Percentiles rank a stretch among this genome's conserved stretches.
Conservation (phyloP, 2,113 vertebrate genomes). For the Thalassarche chlororhynchos region DNA sequence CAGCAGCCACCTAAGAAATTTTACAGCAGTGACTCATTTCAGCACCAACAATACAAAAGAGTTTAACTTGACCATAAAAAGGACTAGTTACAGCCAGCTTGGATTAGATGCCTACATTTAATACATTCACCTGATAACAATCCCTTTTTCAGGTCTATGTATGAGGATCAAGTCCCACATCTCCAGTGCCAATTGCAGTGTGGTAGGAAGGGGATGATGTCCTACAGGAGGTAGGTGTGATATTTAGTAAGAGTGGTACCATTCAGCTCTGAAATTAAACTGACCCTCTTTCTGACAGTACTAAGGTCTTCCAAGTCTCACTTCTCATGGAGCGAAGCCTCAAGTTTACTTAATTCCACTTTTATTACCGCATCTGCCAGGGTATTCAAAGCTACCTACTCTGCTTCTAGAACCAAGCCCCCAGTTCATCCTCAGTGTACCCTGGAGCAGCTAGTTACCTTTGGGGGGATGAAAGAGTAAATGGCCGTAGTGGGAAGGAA, state of each 20-base stretch:
- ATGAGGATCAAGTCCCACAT: neutral
- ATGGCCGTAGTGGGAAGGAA: neutral
- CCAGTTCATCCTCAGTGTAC: neutral
- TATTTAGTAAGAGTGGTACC: neutral
- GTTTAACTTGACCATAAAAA: conserved; percentile 41
- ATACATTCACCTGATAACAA: neutral
- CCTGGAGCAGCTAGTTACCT: neutral
- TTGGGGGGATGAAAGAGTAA: neutral
- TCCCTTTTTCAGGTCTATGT: neutral
- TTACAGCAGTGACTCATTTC: conserved; percentile 75
- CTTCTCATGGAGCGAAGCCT: neutral
- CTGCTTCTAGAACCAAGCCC: neutral
- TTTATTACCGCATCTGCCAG: neutral
- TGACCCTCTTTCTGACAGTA: neutral
- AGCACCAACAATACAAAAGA: conserved; percentile 57
- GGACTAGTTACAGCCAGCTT: neutral
- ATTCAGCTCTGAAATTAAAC: neutral
- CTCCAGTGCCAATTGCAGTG: neutral
- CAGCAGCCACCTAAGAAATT: conserved; percentile 76
- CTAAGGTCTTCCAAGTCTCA: neutral
- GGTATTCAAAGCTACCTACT: neutral
- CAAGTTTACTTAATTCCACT: neutral
- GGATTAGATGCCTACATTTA: neutral
- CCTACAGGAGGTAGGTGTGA: neutral
- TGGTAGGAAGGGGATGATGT: neutral